A percentile compares a stretch with the other conserved stretches of the same genome.
phyloP scores from a whole-genome alignment of 2,113 vertebrate genomes.

The Cygnus atratus region DNA sequence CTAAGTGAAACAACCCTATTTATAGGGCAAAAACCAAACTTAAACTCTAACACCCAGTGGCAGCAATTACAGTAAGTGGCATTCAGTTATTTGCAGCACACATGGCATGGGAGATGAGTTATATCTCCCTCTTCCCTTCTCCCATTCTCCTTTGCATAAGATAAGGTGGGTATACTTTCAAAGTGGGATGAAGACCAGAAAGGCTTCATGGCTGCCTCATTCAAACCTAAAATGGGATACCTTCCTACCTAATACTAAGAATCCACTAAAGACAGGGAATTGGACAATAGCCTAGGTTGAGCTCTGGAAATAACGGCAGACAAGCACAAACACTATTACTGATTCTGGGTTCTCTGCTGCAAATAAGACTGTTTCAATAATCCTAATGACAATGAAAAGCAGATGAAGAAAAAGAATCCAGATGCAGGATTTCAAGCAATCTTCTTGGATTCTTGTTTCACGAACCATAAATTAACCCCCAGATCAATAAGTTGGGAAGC shows the following conservation, averaged over 20 bases:
- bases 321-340: constrained; percentile 19
- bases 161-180: background rate
- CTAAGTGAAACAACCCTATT: background rate
- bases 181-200: background rate
- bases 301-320: background rate
- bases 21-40: background rate
- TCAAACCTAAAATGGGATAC: constrained; percentile 9
- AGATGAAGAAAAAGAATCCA: constrained; percentile 24
- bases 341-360: background rate
- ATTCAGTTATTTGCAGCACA: background rate
- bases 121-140: background rate
- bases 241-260: background rate
- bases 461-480: constrained; percentile 58
- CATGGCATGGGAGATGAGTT: background rate
- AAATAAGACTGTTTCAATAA: constrained; percentile 33
- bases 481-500: constrained; percentile 42
- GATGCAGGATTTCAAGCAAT: constrained; percentile 41
- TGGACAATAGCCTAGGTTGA: background rate
- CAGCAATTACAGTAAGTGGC: background rate
- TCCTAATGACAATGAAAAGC: constrained; percentile 22
- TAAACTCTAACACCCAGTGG: background rate
- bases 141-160: background rate
- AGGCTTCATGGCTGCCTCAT: background rate
- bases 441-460: constrained; percentile 27
- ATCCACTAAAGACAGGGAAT: background rate